Conservation (phyloP, 2,888 invertebrate genomes). For the Nebria brevicollis region DNA sequence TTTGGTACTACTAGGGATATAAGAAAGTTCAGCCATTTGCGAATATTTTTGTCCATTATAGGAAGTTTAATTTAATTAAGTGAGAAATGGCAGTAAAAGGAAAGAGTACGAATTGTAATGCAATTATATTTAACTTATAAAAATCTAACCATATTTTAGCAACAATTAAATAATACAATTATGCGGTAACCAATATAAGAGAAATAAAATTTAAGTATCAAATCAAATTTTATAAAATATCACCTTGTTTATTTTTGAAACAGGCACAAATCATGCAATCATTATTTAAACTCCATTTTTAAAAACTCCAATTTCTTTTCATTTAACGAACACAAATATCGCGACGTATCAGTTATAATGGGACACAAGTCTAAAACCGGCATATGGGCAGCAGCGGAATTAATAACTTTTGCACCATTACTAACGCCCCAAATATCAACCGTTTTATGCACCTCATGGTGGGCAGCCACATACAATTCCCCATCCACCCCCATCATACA, state of each 20-base stretch:
- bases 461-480: slow-evolving; percentile 75
- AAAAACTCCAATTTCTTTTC: slow-evolving; percentile 75
- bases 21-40: no score
- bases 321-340: slow-evolving; percentile 72
- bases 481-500: slow-evolving; percentile 69
- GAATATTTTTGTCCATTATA: no score
- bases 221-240: no score
- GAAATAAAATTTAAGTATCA: not conserved
- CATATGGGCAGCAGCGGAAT: slow-evolving; percentile 71
- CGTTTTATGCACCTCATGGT: slow-evolving; percentile 77
- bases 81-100: no score
- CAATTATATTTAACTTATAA: not conserved
- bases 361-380: slow-evolving; percentile 76
- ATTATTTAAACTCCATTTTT: slow-evolving; percentile 58
- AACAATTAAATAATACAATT: not conserved
- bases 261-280: not conserved
- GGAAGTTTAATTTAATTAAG: no score
- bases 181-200: not conserved
- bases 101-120: no score
- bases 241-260: not conserved
- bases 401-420: slow-evolving; percentile 64
- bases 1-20: no score
- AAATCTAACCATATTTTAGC: not conserved
- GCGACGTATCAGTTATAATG: slow-evolving; percentile 66
- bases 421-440: slow-evolving; percentile 73